Evolutionary conservation across 1,140 invertebrate species (phyloP), one percentile per base, ranked within the genome.

Genomic region (Globodera rostochiensis): DNA sequence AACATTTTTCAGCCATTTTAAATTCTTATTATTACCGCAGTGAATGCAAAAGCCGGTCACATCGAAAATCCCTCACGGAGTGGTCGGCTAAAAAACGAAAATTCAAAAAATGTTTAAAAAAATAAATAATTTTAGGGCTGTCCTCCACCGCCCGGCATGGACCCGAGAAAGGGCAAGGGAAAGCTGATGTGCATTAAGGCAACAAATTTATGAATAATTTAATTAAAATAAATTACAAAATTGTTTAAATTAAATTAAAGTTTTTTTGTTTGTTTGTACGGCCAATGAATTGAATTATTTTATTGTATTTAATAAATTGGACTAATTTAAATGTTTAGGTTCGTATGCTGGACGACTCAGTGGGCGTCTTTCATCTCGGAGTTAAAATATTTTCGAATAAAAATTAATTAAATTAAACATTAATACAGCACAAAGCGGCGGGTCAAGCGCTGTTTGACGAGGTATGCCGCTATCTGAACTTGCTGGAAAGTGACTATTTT

Each of bases 401-500:
- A 84, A n/a, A 67, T 79, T 64, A 85, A 46, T 47, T 82, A 47
- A 67, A 11, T 75, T 80, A 13, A n/a, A 73, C 15, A 15, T 0
- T n/a, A 21, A 46, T 82, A 57, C 92, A 98, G 96, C 94, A 95
- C 49, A 98, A 98, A 92, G 95, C 96, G 83, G 90, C 95, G 73
- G 97, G 96, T 21, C 93, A 94, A 88, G 94, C 96, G 36, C 92
- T 99, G 46, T 98, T 98, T 91, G 96, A 98, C 87, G 95, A 97
- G 92, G 96, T 98, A 21, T 96, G 95, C 88, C 94, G 95, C 85
- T 95, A 98, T 90, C 91, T 98, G 60, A 96, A 98, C 91, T 92
- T 99, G 66, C 91, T 98, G 73, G 97, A 99, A 92, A 94, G 95
- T 4, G 97, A 99, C 91, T 99, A 99, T 91, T 98, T 99, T 91